Percentiles rank a stretch among this genome's conserved stretches.
Conservation (phyloP, 2,113 vertebrate genomes). For the Scartelaos histophorus region DNA sequence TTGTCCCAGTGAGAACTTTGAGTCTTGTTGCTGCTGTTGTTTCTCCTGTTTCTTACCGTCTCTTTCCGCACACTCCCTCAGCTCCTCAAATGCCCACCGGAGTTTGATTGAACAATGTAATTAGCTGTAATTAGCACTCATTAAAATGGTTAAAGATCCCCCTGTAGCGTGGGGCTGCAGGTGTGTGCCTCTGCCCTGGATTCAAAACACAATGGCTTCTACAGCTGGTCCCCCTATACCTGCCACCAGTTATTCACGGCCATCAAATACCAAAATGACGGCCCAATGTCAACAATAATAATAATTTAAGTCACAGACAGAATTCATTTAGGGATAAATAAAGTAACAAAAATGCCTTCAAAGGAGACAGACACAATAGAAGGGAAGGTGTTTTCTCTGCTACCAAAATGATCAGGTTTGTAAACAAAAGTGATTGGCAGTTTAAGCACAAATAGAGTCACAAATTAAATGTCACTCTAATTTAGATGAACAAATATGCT, state of each 20-base stretch:
- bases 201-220: constrained; percentile 16
- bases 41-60: neutral
- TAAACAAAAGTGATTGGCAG: constrained; percentile 1
- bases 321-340: neutral
- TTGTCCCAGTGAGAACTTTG: neutral
- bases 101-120: constrained; percentile 76
- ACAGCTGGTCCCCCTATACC: constrained; percentile 32
- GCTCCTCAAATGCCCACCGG: constrained; percentile 34
- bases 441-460: neutral
- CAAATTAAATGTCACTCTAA: neutral
- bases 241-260: constrained; percentile 10
- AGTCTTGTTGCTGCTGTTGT: neutral
- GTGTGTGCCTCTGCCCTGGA: constrained; percentile 57
- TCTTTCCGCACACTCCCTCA: constrained; percentile 8
- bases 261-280: neutral
- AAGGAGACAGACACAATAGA: neutral
- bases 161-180: constrained; percentile 57
- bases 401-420: neutral
- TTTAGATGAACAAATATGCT: neutral
- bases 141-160: constrained; percentile 71
- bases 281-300: neutral
- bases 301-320: neutral
- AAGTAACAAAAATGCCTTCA: neutral
- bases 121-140: constrained; percentile 74
- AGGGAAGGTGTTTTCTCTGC: neutral